phyloP scores from a whole-genome alignment of 2,797 vertebrate species.

The Danio albolineatus region DNA sequence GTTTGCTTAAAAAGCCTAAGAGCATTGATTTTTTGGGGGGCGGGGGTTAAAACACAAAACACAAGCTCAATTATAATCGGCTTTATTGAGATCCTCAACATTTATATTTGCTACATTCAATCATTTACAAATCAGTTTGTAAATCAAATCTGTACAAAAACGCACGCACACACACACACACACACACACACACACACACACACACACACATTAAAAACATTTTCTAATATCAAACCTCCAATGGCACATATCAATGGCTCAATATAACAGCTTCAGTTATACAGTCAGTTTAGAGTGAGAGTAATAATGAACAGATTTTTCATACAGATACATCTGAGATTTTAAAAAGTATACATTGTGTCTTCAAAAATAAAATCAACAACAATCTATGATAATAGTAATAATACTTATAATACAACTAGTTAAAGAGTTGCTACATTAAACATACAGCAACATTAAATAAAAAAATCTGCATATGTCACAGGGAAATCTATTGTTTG shows the following conservation, averaged over 20 bases:
- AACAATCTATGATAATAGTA: neutral
- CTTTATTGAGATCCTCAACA: neutral
- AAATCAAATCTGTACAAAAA: neutral
- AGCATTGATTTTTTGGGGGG: neutral
- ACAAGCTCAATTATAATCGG: neutral
- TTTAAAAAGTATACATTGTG: neutral
- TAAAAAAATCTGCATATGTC: neutral
- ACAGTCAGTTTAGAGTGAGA: neutral
- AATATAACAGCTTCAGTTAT: neutral
- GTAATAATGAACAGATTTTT: neutral
- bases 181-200: neutral
- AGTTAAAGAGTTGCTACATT: neutral
- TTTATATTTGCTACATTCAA: neutral
- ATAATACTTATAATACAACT: neutral
- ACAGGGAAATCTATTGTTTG: constrained; percentile 8
- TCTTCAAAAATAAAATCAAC: neutral
- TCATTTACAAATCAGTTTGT: neutral
- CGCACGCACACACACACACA: neutral
- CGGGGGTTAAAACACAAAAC: neutral
- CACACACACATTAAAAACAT: neutral
- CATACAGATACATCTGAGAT: neutral
- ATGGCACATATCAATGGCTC: constrained; percentile 16
- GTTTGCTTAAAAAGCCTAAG: too few species aligned
- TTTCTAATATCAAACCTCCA: constrained; percentile 16
- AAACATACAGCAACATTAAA: neutral